Evolutionary conservation across 2,888 invertebrate genomes (phyloP).

Genomic region (Heliconius cydno): DNA sequence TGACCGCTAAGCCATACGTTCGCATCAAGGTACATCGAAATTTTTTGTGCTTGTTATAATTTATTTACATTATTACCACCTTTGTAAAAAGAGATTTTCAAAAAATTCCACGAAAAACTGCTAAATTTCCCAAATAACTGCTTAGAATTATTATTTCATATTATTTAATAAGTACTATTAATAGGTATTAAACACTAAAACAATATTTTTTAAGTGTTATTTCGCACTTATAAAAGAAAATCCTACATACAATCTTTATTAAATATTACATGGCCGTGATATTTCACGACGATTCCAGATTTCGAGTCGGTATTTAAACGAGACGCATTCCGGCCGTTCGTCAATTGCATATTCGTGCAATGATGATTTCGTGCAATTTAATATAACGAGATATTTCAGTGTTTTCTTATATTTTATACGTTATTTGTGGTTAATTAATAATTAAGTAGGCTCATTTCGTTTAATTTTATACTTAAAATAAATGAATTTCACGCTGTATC

Average conservation of each 20-base stretch:
- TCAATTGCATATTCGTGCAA: constrained; percentile 25
- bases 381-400: not conserved
- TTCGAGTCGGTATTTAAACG: not conserved
- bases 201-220: not conserved
- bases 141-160: too few species aligned
- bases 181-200: not conserved
- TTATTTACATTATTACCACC: too few species aligned
- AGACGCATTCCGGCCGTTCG: not conserved
- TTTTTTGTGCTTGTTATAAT: too few species aligned
- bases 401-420: not conserved
- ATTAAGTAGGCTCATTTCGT: not conserved
- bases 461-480: not conserved
- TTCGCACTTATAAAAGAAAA: too few species aligned
- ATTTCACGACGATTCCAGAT: not conserved
- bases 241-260: not conserved
- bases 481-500: too few species aligned
- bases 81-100: too few species aligned
- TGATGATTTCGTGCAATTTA: constrained; percentile 20
- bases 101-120: too few species aligned
- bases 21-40: too few species aligned
- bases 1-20: too few species aligned
- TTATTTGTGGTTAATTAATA: not conserved
- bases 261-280: constrained; percentile 13
- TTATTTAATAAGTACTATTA: too few species aligned
- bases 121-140: too few species aligned